Percentiles rank a stretch among this genome's conserved stretches.
Conservation (phyloP, 2,888 invertebrate genomes). For the Tetragnatha montana region DNA sequence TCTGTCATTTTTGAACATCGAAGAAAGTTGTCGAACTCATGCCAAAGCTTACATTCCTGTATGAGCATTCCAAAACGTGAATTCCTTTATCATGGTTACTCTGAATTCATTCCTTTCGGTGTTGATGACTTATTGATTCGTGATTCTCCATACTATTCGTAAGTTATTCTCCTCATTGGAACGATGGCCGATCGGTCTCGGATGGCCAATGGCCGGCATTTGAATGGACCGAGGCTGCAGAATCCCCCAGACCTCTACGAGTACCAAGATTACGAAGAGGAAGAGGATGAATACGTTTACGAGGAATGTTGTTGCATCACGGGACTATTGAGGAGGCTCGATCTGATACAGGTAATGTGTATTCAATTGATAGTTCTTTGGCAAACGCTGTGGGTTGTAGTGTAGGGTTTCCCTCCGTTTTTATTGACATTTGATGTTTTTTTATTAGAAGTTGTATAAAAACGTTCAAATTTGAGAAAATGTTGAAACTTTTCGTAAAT, state of each 20-base stretch:
- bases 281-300: slow-evolving; percentile 54
- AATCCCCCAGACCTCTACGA: slow-evolving; percentile 38
- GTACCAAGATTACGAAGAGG: slow-evolving; percentile 26
- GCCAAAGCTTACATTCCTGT: no score
- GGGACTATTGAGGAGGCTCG: slow-evolving; percentile 48
- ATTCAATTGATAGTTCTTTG: neutral
- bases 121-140: neutral
- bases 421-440: neutral
- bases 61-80: no score
- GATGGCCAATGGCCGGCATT: slow-evolving; percentile 15
- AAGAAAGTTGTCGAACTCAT: no score
- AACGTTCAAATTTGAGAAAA: no score
- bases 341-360: slow-evolving; percentile 69
- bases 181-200: neutral
- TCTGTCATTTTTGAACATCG: no score
- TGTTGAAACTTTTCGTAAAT: no score
- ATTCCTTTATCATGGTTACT: no score
- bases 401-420: neutral
- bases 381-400: neutral
- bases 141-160: neutral
- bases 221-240: neutral
- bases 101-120: no score
- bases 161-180: neutral
- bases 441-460: neutral
- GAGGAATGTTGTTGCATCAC: slow-evolving; percentile 71